Base-by-base conservation (phyloP, 1,140 invertebrate species). In the Tribolium madens region DNA sequence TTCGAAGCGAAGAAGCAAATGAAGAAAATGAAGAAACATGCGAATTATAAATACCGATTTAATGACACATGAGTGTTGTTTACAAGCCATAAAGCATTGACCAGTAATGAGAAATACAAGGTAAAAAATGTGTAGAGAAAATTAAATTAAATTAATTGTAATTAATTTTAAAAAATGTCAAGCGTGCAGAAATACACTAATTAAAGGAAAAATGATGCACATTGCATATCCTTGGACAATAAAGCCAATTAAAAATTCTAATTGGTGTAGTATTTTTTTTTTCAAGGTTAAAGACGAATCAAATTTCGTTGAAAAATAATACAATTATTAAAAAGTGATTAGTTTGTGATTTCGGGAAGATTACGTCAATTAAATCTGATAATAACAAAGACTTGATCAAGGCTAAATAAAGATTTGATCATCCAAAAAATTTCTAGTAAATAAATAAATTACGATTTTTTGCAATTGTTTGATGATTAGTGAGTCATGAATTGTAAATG, bases 1-100 rank as follows among this genome's bases (percentile, higher is more conserved):
- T 52, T 52, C 7, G 50, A 18, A 9, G 9, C 17, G 13, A 71
- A 47, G 17, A 52, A 73, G 42, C 50, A 76, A 79, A 73, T 79
- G 75, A 76, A 76, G 71, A 53, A 74, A 52, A 3, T n/a, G 18
- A 73, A 47, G 73, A 53, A 76, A 57, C 73, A 78, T 78, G 36
- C 73, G 69, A 71, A 57, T 77, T 80, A 80, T 80, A 80, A 80
- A 80, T 80, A 80, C 69, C 76, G 64, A 53, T 73, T 4, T 46
- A 74, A 74, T 81, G 79, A 81, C 75, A 79, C 76, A 77, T 69
- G 64, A 77, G 57, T 10, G 33, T 57, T 18, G 52, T 57, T 33
- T 64, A 64, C 57, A 64, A 64, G 57, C 57, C 12, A 60, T 26
- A 42, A 42, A 42, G 36, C 36, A 42, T 10, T 64, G 26, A 33